phyloP scores from a whole-genome alignment of 2,113 vertebrate genomes.

The Chaetura pelagica region DNA sequence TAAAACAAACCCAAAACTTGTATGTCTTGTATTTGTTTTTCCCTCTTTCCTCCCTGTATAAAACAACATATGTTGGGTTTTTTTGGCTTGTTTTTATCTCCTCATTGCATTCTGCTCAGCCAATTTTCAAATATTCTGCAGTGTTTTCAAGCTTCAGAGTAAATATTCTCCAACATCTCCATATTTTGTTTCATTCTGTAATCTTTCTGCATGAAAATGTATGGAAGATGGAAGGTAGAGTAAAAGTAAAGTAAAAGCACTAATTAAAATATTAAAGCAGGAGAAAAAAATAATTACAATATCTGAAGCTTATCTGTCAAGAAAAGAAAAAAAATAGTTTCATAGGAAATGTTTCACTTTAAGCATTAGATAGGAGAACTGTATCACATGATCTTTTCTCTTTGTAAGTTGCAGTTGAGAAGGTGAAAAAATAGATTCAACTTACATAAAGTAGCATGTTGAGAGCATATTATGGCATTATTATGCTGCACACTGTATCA shows the following conservation, averaged over 20 bases:
- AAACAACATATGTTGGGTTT: not conserved
- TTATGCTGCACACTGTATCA: not conserved
- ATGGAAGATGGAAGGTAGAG: not conserved
- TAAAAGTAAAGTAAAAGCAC: not conserved
- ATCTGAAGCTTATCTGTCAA: not conserved
- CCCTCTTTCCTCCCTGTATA: not conserved
- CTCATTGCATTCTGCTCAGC: not conserved
- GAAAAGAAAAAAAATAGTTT: not conserved
- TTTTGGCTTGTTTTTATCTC: not conserved
- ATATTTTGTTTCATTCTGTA: not conserved
- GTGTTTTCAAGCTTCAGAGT: not conserved
- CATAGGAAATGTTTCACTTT: not conserved
- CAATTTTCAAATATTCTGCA: not conserved
- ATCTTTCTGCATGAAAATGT: not conserved
- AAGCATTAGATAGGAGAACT: not conserved
- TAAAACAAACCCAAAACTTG: fast-evolving
- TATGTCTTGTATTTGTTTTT: not conserved
- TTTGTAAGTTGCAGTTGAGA: not conserved
- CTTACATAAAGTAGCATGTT: constrained; percentile 13
- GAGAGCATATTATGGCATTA: not conserved
- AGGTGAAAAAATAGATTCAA: not conserved
- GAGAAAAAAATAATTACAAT: not conserved
- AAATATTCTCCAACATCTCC: not conserved
- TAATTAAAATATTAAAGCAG: not conserved
- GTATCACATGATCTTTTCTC: not conserved